These are phyloP conservation scores for Carettochelys insculpta DNA, from an alignment of 2,113 vertebrate species.

Conservation along the genomic window DNA sequence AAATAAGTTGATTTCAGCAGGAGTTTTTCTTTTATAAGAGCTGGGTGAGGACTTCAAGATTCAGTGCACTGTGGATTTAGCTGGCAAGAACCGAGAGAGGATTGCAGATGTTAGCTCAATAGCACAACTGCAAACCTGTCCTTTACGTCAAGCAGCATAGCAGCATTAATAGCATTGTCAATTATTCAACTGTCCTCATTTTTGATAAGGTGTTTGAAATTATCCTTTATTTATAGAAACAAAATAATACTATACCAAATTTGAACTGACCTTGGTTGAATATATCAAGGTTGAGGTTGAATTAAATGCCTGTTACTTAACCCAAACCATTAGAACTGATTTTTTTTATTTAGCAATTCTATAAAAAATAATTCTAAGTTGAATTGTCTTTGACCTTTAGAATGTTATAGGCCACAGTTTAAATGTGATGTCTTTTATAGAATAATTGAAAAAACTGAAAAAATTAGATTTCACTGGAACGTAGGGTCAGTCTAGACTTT, in stretches of 20 bases:
- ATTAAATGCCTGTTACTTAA: background rate
- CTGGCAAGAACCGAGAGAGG: background rate
- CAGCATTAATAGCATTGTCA: background rate
- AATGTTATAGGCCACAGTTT: background rate
- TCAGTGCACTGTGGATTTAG: background rate
- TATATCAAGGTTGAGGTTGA: background rate
- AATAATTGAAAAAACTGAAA: background rate
- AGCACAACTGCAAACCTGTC: background rate
- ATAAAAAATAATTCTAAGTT: background rate
- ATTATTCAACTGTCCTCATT: background rate
- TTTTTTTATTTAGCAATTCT: fast-evolving
- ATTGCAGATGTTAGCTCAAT: background rate
- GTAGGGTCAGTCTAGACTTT: background rate
- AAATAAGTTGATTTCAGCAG: background rate
- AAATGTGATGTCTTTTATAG: background rate
- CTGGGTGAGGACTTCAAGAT: background rate
- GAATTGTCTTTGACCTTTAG: background rate
- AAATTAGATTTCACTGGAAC: background rate
- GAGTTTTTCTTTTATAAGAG: background rate
- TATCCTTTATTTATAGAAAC: background rate
- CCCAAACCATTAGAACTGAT: background rate
- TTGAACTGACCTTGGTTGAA: too few relatives aligned
- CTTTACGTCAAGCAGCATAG: background rate
- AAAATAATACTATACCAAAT: too few relatives aligned
- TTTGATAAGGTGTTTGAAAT: background rate